Evolutionary conservation across 2,888 invertebrate species (phyloP).

Genomic region (Platypus cylindrus): DNA sequence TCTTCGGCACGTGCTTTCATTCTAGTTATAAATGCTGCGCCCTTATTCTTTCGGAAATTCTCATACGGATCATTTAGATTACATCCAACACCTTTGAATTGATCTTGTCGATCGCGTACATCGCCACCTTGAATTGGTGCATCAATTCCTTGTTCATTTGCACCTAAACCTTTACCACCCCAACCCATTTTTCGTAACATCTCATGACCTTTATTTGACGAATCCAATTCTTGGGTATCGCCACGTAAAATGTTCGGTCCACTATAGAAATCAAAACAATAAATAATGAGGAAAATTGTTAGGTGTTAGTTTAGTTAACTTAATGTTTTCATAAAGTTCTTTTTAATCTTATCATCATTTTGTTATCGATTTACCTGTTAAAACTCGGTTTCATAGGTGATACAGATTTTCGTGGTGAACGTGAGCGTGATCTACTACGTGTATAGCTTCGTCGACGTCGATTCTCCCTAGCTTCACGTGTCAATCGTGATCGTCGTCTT

Average conservation of each 20-base stretch:
- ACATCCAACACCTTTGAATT: constrained; percentile 90
- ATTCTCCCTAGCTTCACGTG: constrained; percentile 29
- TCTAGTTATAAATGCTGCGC: constrained; percentile 85
- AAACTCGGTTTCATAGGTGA: constrained; percentile 26
- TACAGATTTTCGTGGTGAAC: constrained; percentile 28
- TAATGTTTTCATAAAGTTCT: constrained; percentile 1
- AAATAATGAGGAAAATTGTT: neutral
- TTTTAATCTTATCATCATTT: too few species aligned
- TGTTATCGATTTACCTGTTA: constrained; percentile 10
- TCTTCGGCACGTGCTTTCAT: constrained; percentile 86
- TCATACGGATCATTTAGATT: constrained; percentile 92
- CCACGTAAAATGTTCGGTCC: constrained; percentile 16
- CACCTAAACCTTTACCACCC: constrained; percentile 89
- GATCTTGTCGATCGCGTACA: constrained; percentile 79
- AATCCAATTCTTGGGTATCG: constrained; percentile 52
- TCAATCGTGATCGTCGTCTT: constrained; percentile 31
- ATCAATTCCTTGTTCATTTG: constrained; percentile 90
- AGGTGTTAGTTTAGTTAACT: neutral
- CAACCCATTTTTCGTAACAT: constrained; percentile 97
- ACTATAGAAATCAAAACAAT: constrained; percentile 11
- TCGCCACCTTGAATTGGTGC: constrained; percentile 88
- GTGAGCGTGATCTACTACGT: constrained; percentile 35
- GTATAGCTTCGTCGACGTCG: constrained; percentile 30
- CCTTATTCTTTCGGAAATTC: constrained; percentile 92
- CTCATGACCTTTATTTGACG: constrained; percentile 93